Evolutionary conservation across 2,113 vertebrate species (phyloP), one percentile per base, ranked within the genome.

Genomic region (Spilogale gracilis): DNA sequence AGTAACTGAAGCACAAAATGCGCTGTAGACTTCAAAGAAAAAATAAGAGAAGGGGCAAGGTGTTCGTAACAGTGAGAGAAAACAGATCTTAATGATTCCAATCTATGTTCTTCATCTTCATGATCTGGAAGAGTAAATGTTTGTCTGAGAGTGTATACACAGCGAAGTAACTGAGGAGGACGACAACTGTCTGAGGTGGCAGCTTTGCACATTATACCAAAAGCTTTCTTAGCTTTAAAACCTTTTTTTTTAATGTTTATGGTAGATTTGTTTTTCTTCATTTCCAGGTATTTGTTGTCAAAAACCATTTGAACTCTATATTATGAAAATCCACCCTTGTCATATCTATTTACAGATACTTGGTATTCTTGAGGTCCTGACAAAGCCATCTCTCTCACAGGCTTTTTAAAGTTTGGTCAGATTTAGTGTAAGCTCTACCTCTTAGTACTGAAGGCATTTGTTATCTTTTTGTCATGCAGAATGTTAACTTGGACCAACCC

Each of bases 391-490:
- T 95, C 50, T 91, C 52, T 84, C 65, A 80, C 30, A 38, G 3
- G 83, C 2, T 61, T 95, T 96, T 95, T 71, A 82, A 97, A 93
- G 45, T 89, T 80, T 38, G 25, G 63, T 79, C 43, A 80, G 21
- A 63, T 95, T 95, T 97, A 85, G 95, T 81, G 90, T 96, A 96
- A 97, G n/a, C 80, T 85, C 60, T 52, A 38, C 43, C 65, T 54
- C 85, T 81, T 91, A 65, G 18, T 1, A 67, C 50, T 52, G 17
- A 9, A 81, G 54, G 20, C 56, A 80, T 88, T 58, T 1, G 1
- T 96, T 96, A 83, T 65, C 6, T 89, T 87, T 96, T 74, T 86
- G 89, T 93, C 82, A 83, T 81, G 58, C 58, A 92, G 52, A 96
- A 97, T 85, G 93, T 83, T 92, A 93, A 97, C 89, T 95, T 94